Conservation (phyloP, 2,113 vertebrate genomes). For the Campylomormyrus tamandua region DNA sequence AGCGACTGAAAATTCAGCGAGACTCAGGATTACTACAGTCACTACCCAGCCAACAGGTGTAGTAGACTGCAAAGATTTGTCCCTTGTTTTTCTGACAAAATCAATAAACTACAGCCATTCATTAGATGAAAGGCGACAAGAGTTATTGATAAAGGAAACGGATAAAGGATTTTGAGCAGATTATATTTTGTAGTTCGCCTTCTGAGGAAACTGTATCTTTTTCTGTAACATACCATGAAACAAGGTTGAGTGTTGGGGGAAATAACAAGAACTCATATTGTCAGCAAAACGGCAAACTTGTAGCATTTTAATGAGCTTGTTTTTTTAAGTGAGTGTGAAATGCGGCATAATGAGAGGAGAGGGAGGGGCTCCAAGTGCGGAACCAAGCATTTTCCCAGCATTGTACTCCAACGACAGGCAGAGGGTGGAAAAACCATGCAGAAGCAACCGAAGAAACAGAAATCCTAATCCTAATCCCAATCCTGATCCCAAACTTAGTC, state of each 20-base stretch:
- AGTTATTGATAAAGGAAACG: slow-evolving; percentile 34
- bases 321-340: neutral
- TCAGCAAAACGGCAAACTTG: neutral
- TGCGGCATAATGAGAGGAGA: neutral
- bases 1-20: neutral
- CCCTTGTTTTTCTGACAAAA: slow-evolving; percentile 33
- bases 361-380: neutral
- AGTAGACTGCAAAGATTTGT: neutral
- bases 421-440: neutral
- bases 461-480: neutral
- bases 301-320: neutral
- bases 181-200: neutral
- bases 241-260: neutral
- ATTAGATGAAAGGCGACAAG: slow-evolving; percentile 36
- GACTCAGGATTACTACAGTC: neutral
- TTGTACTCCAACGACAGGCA: neutral
- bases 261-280: neutral
- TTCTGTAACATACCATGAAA: neutral
- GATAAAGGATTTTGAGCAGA: slow-evolving; percentile 36
- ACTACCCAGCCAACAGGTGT: neutral
- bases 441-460: neutral
- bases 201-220: neutral
- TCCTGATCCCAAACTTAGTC: neutral
- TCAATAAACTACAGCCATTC: slow-evolving; percentile 26
- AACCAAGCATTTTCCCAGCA: neutral